Percentiles rank a stretch among this genome's conserved stretches.
These are phyloP conservation scores for Oceanites oceanicus DNA, from an alignment of 2,113 vertebrate genomes.

Conservation along the genomic window DNA sequence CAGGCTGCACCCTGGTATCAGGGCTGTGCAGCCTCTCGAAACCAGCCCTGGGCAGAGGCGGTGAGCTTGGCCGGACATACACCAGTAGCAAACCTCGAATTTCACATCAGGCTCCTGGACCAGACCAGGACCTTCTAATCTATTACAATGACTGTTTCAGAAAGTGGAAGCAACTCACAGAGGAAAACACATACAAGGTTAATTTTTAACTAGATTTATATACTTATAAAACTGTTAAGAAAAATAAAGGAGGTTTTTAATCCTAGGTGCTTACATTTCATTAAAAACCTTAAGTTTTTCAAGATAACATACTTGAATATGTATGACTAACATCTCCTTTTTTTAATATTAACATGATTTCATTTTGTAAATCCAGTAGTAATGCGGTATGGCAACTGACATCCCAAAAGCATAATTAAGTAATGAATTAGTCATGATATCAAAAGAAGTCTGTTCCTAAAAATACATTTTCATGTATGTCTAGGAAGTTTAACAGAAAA, in stretches of 20 bases:
- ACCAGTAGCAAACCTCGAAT: background rate
- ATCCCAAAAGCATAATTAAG: background rate
- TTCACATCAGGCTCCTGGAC: background rate
- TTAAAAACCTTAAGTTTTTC: background rate
- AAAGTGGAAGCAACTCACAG: background rate
- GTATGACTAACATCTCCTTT: background rate
- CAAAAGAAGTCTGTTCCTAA: background rate
- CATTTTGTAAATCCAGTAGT: background rate
- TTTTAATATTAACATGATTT: background rate
- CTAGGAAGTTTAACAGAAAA: background rate
- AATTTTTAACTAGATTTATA: background rate
- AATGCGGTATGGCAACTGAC: background rate
- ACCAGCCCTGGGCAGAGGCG: background rate
- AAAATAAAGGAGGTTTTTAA: background rate
- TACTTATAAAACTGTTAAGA: background rate
- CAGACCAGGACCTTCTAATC: background rate
- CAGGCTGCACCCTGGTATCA: background rate
- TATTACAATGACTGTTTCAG: background rate
- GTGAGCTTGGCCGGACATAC: accelerated
- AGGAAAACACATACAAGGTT: background rate
- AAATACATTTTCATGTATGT: background rate
- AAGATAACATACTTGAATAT: background rate
- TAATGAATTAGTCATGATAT: background rate
- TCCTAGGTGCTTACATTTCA: background rate
- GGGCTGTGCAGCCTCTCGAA: background rate